Percentiles rank a stretch among this genome's conserved stretches.
These are phyloP conservation scores for Brenthis hecate DNA, from an alignment of 2,888 invertebrate genomes.

Conservation along the genomic window DNA sequence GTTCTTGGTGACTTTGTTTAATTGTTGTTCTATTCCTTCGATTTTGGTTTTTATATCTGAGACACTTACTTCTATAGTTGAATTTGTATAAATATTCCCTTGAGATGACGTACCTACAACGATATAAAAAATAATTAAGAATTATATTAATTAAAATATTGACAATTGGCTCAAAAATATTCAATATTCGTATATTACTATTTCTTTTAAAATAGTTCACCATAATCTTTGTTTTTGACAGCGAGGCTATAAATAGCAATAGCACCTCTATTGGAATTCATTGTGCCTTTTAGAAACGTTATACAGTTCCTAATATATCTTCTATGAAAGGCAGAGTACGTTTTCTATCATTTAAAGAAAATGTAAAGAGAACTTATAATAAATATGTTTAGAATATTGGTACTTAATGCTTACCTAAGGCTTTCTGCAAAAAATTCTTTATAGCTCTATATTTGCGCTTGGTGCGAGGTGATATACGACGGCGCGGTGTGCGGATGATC, in stretches of 20 bases:
- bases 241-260: too few relatives aligned
- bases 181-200: too few relatives aligned
- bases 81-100: conserved; percentile 63
- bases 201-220: too few relatives aligned
- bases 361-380: too few relatives aligned
- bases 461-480: conserved; percentile 72
- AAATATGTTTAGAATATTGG: neutral
- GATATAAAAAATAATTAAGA: neutral
- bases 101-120: conserved; percentile 61
- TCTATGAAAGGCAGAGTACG: too few relatives aligned
- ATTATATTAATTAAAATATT: neutral
- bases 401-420: conserved; percentile 54
- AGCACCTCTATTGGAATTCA: too few relatives aligned
- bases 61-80: conserved; percentile 64
- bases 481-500: conserved; percentile 68
- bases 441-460: conserved; percentile 65
- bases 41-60: conserved; percentile 67
- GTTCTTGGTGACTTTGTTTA: conserved; percentile 59
- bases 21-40: conserved; percentile 58
- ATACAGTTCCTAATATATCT: neutral
- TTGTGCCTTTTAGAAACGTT: too few relatives aligned
- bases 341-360: too few relatives aligned
- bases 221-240: too few relatives aligned
- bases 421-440: conserved; percentile 63
- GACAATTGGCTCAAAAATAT: too few relatives aligned